A percentile compares a stretch with the other conserved stretches of the same genome.
Conservation (phyloP, 2,888 invertebrate genomes). For the Folsomia candida region DNA sequence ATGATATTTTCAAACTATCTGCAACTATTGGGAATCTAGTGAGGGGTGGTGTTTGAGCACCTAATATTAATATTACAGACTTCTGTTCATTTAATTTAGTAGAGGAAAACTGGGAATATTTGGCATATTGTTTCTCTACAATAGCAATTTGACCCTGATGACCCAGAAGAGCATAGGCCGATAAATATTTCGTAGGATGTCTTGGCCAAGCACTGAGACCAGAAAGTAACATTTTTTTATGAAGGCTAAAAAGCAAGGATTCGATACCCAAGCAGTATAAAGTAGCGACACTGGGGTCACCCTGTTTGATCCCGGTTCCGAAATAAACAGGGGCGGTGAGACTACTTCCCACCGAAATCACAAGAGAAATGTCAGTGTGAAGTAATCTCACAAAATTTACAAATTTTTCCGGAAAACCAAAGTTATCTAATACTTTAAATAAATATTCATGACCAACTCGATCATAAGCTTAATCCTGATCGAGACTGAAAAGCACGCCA, state of each 20-base stretch:
- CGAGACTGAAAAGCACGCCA: neutral
- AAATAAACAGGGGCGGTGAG: neutral
- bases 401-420: neutral
- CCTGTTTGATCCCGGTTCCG: neutral
- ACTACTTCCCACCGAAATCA: neutral
- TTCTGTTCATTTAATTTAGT: too few relatives aligned
- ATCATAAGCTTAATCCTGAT: neutral
- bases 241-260: neutral
- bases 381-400: neutral
- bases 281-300: neutral
- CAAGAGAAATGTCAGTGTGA: neutral
- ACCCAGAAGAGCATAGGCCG: neutral
- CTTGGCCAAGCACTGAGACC: neutral
- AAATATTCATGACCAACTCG: neutral
- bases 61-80: neutral
- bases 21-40: neutral
- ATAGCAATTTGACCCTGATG: too few relatives aligned
- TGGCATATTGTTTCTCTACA: too few relatives aligned
- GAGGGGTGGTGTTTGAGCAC: too few relatives aligned
- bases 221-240: neutral
- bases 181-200: neutral
- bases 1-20: neutral
- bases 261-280: neutral
- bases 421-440: neutral
- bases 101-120: too few relatives aligned